A percentile compares a stretch with the other conserved stretches of the same genome.
Evolutionary conservation across 2,113 vertebrate species (phyloP).

Genomic region (Clarias batrachus): DNA sequence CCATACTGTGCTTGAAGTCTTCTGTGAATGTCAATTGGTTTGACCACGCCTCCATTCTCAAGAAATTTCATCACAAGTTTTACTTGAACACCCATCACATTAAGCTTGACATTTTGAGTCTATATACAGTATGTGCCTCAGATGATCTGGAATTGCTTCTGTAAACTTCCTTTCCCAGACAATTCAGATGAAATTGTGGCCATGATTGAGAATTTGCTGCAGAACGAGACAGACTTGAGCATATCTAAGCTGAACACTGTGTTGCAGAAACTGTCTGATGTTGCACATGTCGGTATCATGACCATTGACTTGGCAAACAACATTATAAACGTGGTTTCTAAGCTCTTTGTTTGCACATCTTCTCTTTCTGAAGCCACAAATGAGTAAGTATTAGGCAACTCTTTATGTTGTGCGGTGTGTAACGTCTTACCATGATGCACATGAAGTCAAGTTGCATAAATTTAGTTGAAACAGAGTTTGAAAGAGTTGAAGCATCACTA

Average conservation of each 20-base stretch:
- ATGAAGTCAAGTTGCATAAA: background rate
- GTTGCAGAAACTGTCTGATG: constrained; percentile 67
- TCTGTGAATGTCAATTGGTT: too few relatives aligned
- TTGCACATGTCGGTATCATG: constrained; percentile 57
- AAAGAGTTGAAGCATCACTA: background rate
- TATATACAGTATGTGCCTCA: background rate
- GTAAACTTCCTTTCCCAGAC: constrained; percentile 50
- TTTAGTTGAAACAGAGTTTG: background rate
- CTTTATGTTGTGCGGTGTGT: background rate
- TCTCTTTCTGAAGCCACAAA: constrained; percentile 57
- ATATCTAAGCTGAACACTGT: constrained; percentile 63
- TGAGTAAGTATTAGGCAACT: constrained; percentile 57
- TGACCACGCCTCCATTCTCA: too few relatives aligned
- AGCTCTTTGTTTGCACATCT: constrained; percentile 65
- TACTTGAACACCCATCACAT: too few relatives aligned
- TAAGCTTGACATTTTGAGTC: background rate
- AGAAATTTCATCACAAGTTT: too few relatives aligned
- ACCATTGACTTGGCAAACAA: constrained; percentile 45
- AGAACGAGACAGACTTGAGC: constrained; percentile 46
- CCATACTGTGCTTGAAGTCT: too few relatives aligned
- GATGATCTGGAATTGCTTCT: background rate
- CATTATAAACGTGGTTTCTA: constrained; percentile 61
- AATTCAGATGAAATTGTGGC: constrained; percentile 68
- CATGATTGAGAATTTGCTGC: constrained; percentile 64
- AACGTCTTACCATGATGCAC: background rate